Base-by-base conservation (phyloP, 2,113 vertebrate genomes). In the Hylia prasina region DNA sequence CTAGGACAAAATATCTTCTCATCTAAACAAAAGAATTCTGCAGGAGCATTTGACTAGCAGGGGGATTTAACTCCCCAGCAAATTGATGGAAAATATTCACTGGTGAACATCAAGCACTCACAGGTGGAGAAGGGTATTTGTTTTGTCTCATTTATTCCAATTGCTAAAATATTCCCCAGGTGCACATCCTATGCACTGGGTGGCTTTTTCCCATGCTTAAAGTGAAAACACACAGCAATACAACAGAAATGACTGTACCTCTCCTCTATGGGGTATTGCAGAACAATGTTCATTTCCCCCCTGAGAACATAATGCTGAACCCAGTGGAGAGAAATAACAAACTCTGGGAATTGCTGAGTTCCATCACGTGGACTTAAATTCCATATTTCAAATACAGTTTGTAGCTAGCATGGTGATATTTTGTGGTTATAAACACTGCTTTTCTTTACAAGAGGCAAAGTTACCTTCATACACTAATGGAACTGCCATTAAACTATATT, bases 71-170 rank as follows among this genome's bases (percentile, higher is more conserved):
- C 50, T 89, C 47, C 30, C 6, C 25, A 28, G 72, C 61, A 90
- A 89, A 90, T 2, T 27, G 39, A 58, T 42, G 35, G 54, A 35
- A 83, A 93, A 83, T 60, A 66, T 47, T 90, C 88, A 70, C 39
- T 69, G 71, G 25, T 69, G 79, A 95, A 2, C 77, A 69, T 44
- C 64, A 42, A 40, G 64, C 42, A 35, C 68, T 86, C 89, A 18
- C 54, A 90, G 76, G 90, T 93, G 79, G 90, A 83, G 76, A 90
- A 63, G 76, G 66, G 18, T 31, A 39, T 90, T 96, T 94, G 70
- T 58, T 94, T 93, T 90, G 30, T 77, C 66, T 89, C 88, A 83
- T 95, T 96, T 92, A 90, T 73, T 89, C 64, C 6, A 2, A 89
- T 66, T 66, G 86, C 72, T 90, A 51, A 92, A 94, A 86, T 50